Evolutionary conservation across 2,113 vertebrate species (phyloP).

Genomic region (Pseudopodoces humilis): DNA sequence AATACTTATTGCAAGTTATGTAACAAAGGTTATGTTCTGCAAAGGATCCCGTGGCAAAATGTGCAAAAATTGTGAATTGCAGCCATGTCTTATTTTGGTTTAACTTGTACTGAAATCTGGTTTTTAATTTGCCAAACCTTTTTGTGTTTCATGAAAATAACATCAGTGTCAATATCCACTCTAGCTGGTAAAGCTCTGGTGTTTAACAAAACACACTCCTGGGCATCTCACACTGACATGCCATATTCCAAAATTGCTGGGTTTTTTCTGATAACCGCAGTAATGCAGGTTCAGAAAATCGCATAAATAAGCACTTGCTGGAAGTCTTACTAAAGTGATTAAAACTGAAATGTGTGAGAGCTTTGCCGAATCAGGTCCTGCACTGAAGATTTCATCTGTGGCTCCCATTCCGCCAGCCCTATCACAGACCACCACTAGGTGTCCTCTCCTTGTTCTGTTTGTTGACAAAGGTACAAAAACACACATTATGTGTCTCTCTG

Average conservation of each 20-base stretch:
- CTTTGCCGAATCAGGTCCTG: not conserved
- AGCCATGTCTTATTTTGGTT: not conserved
- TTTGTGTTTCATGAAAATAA: not conserved
- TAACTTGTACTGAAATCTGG: not conserved
- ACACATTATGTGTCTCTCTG: not conserved
- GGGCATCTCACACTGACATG: rapidly evolving
- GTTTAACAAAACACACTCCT: not conserved
- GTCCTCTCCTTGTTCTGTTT: slow-evolving; percentile 50
- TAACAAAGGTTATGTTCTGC: not conserved
- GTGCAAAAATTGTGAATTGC: not conserved
- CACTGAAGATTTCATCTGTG: not conserved
- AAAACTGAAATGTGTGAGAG: not conserved
- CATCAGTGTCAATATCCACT: rapidly evolving
- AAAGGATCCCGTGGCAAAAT: not conserved
- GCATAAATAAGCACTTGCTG: not conserved
- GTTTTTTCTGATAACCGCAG: not conserved
- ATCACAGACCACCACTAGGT: slow-evolving; percentile 52
- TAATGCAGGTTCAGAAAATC: not conserved
- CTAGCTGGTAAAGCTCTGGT: not conserved
- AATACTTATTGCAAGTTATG: not conserved
- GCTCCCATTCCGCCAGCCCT: not conserved
- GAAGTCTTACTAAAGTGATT: not conserved
- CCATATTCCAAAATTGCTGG: not conserved
- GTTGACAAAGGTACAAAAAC: not conserved
- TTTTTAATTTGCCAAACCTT: not conserved